Base-by-base conservation (phyloP, 1,140 invertebrate species). In the Euura saliciscinereae region DNA sequence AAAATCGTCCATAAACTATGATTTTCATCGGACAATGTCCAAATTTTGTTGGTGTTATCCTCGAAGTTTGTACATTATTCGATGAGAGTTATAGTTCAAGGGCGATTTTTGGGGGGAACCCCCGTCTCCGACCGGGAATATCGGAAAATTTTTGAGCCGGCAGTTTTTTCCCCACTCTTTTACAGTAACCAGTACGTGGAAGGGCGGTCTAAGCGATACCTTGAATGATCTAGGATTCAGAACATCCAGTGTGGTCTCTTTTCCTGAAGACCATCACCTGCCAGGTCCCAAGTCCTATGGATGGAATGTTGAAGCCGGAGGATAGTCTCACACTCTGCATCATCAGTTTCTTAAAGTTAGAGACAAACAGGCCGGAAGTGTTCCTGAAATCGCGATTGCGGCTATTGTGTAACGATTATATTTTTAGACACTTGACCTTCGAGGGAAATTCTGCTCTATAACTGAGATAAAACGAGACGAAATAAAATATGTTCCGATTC, bases 221-320 rank as follows among this genome's bases (percentile, higher is more conserved):
- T 28, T 28, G 28, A 28, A 28, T 28, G 28, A 28, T 28, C 28
- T 28, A 28, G 28, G 28, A 28, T 28, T 28, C 28, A 28, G 28
- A 28, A 28, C 28, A 28, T 28, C 28, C 28, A 28, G 28, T 28
- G 28, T 28, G 28, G 28, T 28, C 28, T 28, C 28, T 28, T 28
- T 1, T 28, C 28, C 43, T 11, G 44, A 69, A 70, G 59, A 64
- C 42, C 80, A 78, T 89, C 83, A 94, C 93, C 89, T 94, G 93
- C 93, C 93, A 95, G 73, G 94, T 95, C 70, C 94, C 94, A 75
- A 94, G 89, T 59, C 94, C 94, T 65, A 96, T 83, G 74, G 90
- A 88, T 0, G 94, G 94, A 92, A 95, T 95, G 76, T 91, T 78
- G 74, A 83, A 77, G 65, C 85, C 85, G 11, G 86, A 86, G 70